Evolutionary conservation across 2,113 vertebrate species (phyloP).

Genomic region (Colistium nudipinnis): DNA sequence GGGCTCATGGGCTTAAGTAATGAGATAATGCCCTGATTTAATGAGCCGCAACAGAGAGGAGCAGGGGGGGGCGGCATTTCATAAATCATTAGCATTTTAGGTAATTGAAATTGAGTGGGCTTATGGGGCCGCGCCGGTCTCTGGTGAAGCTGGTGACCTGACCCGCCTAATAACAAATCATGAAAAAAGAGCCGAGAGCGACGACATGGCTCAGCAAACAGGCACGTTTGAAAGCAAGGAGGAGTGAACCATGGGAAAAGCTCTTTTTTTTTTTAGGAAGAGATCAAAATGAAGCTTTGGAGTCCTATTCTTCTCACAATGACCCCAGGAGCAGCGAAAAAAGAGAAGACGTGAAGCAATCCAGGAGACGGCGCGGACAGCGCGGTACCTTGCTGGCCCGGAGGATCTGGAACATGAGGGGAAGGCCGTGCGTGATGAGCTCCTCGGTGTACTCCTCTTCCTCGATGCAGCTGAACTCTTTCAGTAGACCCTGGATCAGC

Average conservation of each 20-base stretch:
- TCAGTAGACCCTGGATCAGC: slow-evolving; percentile 93
- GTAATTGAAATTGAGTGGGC: slow-evolving; percentile 48
- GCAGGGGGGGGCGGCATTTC: neutral
- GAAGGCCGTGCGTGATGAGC: slow-evolving; percentile 92
- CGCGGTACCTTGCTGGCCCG: slow-evolving; percentile 92
- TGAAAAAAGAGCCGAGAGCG: neutral
- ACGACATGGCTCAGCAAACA: neutral
- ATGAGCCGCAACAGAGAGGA: slow-evolving; percentile 40
- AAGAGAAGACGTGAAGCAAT: neutral
- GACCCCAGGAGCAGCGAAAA: neutral
- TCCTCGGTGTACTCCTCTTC: slow-evolving; percentile 96
- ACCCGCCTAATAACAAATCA: slow-evolving; percentile 1
- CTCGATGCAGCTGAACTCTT: slow-evolving; percentile 96
- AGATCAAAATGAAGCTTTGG: too few species aligned
- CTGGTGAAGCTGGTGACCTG: slow-evolving; percentile 11
- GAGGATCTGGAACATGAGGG: slow-evolving; percentile 96
- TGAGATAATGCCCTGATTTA: slow-evolving; percentile 20
- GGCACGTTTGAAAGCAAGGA: neutral
- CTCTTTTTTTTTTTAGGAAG: neutral
- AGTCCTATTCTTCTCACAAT: too few species aligned
- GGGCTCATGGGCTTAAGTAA: slow-evolving; percentile 37
- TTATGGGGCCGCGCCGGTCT: slow-evolving; percentile 27
- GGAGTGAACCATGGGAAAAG: neutral
- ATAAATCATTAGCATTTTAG: slow-evolving; percentile 49
- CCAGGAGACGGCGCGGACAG: too few species aligned